Evolutionary conservation across 2,797 vertebrate species (phyloP).

Genomic region (Schizopygopsis pylzovi): DNA sequence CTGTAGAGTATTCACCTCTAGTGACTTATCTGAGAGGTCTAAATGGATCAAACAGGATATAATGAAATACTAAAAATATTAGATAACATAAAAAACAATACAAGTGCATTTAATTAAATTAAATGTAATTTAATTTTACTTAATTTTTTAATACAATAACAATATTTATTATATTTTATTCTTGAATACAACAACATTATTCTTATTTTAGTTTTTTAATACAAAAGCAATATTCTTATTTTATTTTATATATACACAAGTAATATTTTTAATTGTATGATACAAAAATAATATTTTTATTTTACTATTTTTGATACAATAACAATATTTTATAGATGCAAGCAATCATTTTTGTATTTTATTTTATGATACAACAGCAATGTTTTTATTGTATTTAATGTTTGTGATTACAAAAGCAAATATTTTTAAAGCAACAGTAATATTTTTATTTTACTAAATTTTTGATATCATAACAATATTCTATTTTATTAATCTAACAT

Average conservation of each 20-base stretch:
- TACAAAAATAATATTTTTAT: not conserved
- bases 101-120: not conserved
- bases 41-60: not conserved
- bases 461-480: not conserved
- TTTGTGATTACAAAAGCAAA: too few species aligned
- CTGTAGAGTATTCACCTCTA: not conserved
- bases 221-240: not conserved
- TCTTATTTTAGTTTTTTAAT: not conserved
- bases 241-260: not conserved
- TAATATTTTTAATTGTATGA: not conserved
- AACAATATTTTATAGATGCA: too few species aligned
- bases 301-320: not conserved
- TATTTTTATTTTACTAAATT: not conserved
- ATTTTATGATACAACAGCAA: not conserved
- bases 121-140: not conserved
- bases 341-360: too few species aligned
- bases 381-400: too few species aligned
- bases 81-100: not conserved
- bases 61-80: not conserved
- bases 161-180: not conserved
- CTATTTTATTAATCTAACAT: not conserved
- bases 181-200: not conserved
- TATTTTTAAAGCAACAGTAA: too few species aligned
- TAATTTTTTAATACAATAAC: not conserved
- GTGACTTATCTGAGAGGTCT: not conserved